Conservation (phyloP, 2,797 vertebrate genomes). For the Leptodactylus fallax region DNA sequence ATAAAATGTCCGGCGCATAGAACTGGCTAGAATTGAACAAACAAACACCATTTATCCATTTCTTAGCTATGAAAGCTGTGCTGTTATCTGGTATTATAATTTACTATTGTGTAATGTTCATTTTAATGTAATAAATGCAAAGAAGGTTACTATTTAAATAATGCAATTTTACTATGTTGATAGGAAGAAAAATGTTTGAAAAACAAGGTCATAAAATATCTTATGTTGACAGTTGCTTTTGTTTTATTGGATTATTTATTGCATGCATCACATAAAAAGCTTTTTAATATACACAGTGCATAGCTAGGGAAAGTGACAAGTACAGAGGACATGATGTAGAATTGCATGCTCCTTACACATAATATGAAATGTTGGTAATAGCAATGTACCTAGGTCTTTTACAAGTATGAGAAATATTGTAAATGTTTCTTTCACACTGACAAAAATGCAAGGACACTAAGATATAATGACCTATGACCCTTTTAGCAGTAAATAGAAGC, state of each 20-base stretch:
- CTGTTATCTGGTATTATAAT: constrained; percentile 44
- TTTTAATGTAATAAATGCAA: constrained; percentile 60
- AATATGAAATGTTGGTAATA: constrained; percentile 37
- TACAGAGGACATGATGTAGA: constrained; percentile 49
- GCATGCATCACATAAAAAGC: constrained; percentile 59
- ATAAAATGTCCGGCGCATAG: background rate
- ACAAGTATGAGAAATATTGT: constrained; percentile 26
- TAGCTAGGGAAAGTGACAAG: constrained; percentile 53
- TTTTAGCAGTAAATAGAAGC: constrained; percentile 10
- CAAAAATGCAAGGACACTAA: constrained; percentile 27
- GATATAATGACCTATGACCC: background rate
- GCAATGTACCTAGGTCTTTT: constrained; percentile 29
- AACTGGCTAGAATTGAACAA: background rate
- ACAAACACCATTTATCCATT: constrained; percentile 26
- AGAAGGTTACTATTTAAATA: constrained; percentile 59
- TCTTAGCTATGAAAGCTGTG: background rate
- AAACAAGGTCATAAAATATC: constrained; percentile 56
- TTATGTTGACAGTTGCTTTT: constrained; percentile 60
- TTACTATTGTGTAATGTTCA: constrained; percentile 42
- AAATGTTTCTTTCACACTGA: constrained; percentile 25
- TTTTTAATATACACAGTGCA: constrained; percentile 60
- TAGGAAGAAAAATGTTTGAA: constrained; percentile 52
- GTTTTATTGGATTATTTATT: constrained; percentile 63
- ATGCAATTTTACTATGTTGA: constrained; percentile 54
- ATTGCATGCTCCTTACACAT: constrained; percentile 42